phyloP scores from a whole-genome alignment of 2,888 invertebrate genomes.

The Villa cingulata region DNA sequence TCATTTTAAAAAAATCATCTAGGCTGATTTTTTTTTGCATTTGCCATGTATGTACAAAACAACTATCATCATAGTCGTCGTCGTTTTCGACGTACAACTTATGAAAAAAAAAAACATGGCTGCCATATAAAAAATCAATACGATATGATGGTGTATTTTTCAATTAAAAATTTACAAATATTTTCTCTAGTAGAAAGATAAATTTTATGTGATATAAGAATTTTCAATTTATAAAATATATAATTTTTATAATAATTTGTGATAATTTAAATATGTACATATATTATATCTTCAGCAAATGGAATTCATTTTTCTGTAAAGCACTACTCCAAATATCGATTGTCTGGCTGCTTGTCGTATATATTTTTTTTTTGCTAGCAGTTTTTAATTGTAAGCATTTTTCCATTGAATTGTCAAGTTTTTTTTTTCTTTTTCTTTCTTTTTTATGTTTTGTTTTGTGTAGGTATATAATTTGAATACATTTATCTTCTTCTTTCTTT shows the following conservation, averaged over 20 bases:
- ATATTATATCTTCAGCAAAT: not conserved
- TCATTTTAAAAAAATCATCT: not conserved
- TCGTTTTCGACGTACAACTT: not conserved
- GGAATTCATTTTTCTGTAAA: not conserved
- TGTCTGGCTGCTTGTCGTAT: not conserved
- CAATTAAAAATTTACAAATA: too few relatives aligned
- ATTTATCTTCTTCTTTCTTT: too few relatives aligned
- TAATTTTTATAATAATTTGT: not conserved
- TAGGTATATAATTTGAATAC: too few relatives aligned
- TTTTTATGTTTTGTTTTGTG: too few relatives aligned
- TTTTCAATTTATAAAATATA: too few relatives aligned
- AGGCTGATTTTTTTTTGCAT: not conserved
- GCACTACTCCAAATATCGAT: not conserved
- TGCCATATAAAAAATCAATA: conserved; percentile 6
- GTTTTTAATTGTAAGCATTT: too few relatives aligned
- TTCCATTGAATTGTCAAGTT: too few relatives aligned
- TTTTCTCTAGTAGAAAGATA: too few relatives aligned
- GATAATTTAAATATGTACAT: not conserved
- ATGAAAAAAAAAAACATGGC: conserved; percentile 4
- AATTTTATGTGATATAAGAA: too few relatives aligned
- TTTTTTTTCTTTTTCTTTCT: too few relatives aligned
- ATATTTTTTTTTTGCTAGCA: not conserved
- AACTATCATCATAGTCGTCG: too few relatives aligned
- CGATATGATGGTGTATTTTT: not conserved
- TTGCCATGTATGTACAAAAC: not conserved